These are phyloP conservation scores for Dipodomys stephensi DNA, from an alignment of 2,113 vertebrate genomes.

Conservation along the genomic window DNA sequence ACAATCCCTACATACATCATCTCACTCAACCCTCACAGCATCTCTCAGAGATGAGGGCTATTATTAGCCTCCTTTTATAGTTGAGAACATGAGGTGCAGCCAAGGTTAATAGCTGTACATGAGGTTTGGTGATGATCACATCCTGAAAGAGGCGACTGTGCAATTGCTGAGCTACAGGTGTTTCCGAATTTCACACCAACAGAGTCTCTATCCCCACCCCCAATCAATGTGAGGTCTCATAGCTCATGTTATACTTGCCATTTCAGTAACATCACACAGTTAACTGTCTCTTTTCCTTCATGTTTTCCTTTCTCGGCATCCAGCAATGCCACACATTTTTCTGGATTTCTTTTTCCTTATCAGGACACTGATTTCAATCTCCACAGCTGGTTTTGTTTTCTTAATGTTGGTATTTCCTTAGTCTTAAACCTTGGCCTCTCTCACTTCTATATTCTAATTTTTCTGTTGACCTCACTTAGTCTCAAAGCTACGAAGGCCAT, in stretches of 20 bases:
- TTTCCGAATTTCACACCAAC: background rate
- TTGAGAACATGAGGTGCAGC: background rate
- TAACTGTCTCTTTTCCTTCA: background rate
- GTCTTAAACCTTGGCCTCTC: background rate
- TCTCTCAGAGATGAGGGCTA: background rate
- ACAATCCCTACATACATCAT: background rate
- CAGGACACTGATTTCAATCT: background rate
- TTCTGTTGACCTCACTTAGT: background rate
- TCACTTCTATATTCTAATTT: background rate
- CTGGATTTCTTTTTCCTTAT: background rate
- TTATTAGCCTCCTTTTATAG: background rate
- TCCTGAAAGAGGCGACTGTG: background rate
- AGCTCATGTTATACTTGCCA: background rate
- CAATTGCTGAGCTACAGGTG: background rate
- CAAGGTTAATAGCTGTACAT: background rate
- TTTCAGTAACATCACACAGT: background rate
- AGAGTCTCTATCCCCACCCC: background rate
- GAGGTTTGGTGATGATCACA: background rate
- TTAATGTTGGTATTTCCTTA: background rate
- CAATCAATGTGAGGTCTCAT: too few relatives aligned
- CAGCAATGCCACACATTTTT: background rate
- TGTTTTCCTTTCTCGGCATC: background rate
- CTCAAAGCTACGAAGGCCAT: background rate
- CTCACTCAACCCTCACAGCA: background rate
- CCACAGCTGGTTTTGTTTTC: background rate